Conservation (phyloP, 2,797 vertebrate genomes). For the Emydoidea blandingii region DNA sequence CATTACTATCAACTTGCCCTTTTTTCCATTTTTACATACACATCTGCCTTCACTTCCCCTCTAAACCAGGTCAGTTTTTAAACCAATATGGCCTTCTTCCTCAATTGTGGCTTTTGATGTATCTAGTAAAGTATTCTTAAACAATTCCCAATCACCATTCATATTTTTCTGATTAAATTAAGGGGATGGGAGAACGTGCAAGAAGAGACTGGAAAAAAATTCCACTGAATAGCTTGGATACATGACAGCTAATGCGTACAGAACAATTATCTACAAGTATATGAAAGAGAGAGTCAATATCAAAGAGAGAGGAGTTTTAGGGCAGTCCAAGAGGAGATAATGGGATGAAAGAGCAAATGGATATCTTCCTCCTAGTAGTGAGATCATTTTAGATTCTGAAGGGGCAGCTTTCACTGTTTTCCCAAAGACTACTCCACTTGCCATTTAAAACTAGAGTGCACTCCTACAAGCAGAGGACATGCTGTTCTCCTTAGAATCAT, state of each 20-base stretch:
- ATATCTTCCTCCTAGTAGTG: neutral
- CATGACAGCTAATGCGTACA: neutral
- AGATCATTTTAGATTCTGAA: neutral
- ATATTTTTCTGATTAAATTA: too few species aligned
- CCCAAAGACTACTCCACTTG: neutral
- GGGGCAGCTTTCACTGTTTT: neutral
- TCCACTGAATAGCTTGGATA: neutral
- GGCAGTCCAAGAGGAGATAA: neutral
- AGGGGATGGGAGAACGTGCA: neutral
- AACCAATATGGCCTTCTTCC: too few species aligned
- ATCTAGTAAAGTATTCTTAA: too few species aligned
- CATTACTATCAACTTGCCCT: too few species aligned
- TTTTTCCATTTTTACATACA: too few species aligned
- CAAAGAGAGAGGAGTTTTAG: neutral
- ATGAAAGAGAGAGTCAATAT: neutral
- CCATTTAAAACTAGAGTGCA: neutral
- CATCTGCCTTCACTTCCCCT: too few species aligned
- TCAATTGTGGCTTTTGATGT: too few species aligned
- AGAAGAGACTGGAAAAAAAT: neutral
- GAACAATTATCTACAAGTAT: neutral
- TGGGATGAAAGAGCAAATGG: neutral
- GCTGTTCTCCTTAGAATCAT: too few species aligned
- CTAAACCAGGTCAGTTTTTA: too few species aligned
- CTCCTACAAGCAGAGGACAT: neutral
- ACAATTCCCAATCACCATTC: too few species aligned